Conservation (phyloP, 2,113 vertebrate genomes). For the Mobula hypostoma region DNA sequence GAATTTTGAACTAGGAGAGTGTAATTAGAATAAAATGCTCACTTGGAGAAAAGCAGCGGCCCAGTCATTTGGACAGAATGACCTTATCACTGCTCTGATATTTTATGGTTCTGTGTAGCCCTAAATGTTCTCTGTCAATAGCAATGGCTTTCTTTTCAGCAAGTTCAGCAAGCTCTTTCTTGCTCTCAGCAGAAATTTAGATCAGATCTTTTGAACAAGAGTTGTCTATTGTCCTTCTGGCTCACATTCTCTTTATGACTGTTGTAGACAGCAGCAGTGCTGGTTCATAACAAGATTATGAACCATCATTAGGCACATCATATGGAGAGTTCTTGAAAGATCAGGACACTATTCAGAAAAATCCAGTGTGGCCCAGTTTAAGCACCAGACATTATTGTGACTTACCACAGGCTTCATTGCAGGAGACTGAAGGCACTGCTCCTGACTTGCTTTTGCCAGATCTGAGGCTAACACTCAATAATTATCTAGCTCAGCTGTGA, state of each 20-base stretch:
- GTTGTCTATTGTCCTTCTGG: neutral
- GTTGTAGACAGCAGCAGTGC: neutral
- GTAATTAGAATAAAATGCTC: neutral
- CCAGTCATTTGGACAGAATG: neutral
- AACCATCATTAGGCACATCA: neutral
- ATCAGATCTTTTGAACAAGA: neutral
- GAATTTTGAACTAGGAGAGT: neutral
- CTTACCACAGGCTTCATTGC: neutral
- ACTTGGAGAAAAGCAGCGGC: neutral
- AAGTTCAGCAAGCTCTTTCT: neutral
- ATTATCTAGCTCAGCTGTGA: neutral
- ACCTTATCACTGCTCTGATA: neutral
- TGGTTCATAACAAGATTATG: neutral
- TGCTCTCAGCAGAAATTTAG: neutral
- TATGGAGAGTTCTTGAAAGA: neutral
- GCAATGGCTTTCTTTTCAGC: neutral
- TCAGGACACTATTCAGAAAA: neutral
- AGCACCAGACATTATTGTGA: neutral
- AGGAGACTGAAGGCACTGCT: neutral
- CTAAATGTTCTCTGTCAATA: neutral
- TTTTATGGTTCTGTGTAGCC: neutral
- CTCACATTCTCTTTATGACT: neutral
- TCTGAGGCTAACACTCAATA: neutral
- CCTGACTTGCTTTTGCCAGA: neutral
- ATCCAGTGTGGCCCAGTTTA: neutral